These are phyloP conservation scores for Creontiades dilutus DNA, from an alignment of 2,888 invertebrate genomes.

Conservation along the genomic window DNA sequence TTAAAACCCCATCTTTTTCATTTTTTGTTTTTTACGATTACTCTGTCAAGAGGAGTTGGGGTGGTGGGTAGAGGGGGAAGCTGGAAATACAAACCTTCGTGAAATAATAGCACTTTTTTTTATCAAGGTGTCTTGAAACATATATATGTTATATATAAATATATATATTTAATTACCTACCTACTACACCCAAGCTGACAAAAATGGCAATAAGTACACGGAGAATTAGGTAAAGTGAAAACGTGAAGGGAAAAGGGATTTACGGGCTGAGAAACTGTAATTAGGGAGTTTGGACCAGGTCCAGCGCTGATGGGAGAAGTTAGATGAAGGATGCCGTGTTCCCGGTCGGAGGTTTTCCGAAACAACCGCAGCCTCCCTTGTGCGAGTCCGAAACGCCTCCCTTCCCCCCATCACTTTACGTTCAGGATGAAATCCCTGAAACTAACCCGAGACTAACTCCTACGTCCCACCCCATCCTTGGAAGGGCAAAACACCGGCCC, in stretches of 20 bases:
- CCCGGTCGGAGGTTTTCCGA: not conserved
- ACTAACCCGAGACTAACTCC: not conserved
- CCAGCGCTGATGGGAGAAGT: slow-evolving; percentile 62
- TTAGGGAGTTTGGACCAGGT: slow-evolving; percentile 55
- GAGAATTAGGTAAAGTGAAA: not conserved
- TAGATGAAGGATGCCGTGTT: slow-evolving; percentile 57
- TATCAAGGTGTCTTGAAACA: too few relatives aligned
- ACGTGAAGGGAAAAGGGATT: slow-evolving; percentile 2
- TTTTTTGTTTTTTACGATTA: too few relatives aligned
- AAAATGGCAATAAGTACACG: too few relatives aligned
- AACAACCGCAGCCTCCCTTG: slow-evolving; percentile 30
- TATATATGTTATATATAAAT: too few relatives aligned
- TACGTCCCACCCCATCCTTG: not conserved
- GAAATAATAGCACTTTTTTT: too few relatives aligned
- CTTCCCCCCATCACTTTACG: not conserved
- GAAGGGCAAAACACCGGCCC: not conserved
- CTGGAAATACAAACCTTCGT: too few relatives aligned
- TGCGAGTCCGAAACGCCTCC: slow-evolving; percentile 1
- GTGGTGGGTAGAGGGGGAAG: too few relatives aligned
- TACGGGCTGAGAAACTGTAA: slow-evolving; percentile 7
- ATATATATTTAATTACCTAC: too few relatives aligned
- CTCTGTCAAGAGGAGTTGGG: too few relatives aligned
- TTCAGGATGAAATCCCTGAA: slow-evolving; percentile 7
- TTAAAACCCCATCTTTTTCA: too few relatives aligned
- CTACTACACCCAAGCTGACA: too few relatives aligned